A percentile compares a stretch with the other conserved stretches of the same genome.
These are phyloP conservation scores for Theristus sp. DNA, from an alignment of 2,888 invertebrate genomes.

Conservation along the genomic window DNA sequence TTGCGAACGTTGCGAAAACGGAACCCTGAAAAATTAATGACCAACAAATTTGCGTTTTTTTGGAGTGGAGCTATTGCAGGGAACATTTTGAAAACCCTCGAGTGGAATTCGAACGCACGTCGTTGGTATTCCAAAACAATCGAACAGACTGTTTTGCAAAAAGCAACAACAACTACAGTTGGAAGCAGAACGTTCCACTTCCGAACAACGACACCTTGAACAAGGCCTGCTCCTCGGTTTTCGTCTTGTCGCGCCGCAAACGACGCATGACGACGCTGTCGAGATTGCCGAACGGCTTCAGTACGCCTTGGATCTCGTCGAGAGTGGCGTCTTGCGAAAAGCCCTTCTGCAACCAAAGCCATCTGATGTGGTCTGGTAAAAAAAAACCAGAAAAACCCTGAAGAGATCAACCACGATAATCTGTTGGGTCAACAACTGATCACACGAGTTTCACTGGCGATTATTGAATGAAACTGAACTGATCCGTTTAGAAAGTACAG, in stretches of 20 bases:
- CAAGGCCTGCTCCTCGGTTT: conserved; percentile 6
- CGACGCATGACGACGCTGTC: conserved; percentile 43
- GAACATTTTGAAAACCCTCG: background rate
- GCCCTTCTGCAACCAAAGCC: conserved; percentile 52
- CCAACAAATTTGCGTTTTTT: too few relatives aligned
- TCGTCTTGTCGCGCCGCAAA: conserved; percentile 24
- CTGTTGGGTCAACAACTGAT: background rate
- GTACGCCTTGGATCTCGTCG: conserved; percentile 51
- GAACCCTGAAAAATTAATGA: conserved; percentile 49
- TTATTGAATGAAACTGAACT: too few relatives aligned
- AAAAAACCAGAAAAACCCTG: conserved; percentile 8
- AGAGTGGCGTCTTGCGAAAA: conserved; percentile 38
- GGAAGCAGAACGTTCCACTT: too few relatives aligned
- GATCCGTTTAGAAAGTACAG: too few relatives aligned
- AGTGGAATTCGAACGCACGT: too few relatives aligned
- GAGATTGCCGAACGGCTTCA: conserved; percentile 47
- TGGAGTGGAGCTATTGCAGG: too few relatives aligned
- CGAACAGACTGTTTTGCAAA: background rate
- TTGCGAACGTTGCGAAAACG: conserved; percentile 66
- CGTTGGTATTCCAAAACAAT: too few relatives aligned
- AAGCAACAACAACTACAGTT: too few relatives aligned
- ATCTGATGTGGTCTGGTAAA: background rate
- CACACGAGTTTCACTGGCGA: too few relatives aligned
- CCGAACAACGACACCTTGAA: conserved; percentile 26
- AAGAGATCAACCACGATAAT: background rate